Evolutionary conservation across 1,140 invertebrate species (phyloP).

Genomic region (Euura saliciscinereae): DNA sequence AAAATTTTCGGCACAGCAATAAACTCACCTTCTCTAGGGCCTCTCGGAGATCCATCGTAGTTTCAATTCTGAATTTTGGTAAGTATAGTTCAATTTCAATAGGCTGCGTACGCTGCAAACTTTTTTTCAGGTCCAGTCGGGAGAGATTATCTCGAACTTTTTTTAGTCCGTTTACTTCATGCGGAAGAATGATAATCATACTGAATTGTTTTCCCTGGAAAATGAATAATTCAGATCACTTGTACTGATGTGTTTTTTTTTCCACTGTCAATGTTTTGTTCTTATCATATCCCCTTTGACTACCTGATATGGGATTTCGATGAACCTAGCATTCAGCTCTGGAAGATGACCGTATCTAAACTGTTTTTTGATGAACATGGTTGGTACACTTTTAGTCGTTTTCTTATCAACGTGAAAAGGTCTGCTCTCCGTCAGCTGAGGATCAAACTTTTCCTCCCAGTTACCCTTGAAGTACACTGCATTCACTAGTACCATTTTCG

Average conservation of each 20-base stretch:
- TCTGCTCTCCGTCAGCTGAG: slow-evolving; percentile 56
- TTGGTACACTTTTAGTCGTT: slow-evolving; percentile 51
- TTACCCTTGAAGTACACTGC: slow-evolving; percentile 88
- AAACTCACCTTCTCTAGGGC: slow-evolving; percentile 22
- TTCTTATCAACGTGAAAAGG: slow-evolving; percentile 62
- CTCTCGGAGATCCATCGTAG: slow-evolving; percentile 26
- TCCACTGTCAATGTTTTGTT: background rate
- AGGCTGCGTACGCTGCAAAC: slow-evolving; percentile 34
- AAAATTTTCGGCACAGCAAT: too few species aligned
- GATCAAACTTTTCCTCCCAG: slow-evolving; percentile 76
- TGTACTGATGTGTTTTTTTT: too few species aligned
- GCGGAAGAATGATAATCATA: slow-evolving; percentile 70
- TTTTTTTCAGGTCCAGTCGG: slow-evolving; percentile 36
- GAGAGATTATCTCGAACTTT: slow-evolving; percentile 56
- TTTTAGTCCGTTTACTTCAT: slow-evolving; percentile 61
- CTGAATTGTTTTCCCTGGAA: slow-evolving; percentile 60
- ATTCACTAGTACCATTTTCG: slow-evolving; percentile 77
- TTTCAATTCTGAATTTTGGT: slow-evolving; percentile 59
- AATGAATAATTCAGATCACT: background rate
- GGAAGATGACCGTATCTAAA: slow-evolving; percentile 49
- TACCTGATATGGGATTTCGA: slow-evolving; percentile 65
- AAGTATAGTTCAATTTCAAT: slow-evolving; percentile 35
- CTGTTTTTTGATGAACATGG: slow-evolving; percentile 57
- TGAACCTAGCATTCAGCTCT: slow-evolving; percentile 51
- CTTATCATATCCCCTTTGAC: background rate